Conservation (phyloP, 1,140 invertebrate genomes). For the Sitodiplosis mosellana region DNA sequence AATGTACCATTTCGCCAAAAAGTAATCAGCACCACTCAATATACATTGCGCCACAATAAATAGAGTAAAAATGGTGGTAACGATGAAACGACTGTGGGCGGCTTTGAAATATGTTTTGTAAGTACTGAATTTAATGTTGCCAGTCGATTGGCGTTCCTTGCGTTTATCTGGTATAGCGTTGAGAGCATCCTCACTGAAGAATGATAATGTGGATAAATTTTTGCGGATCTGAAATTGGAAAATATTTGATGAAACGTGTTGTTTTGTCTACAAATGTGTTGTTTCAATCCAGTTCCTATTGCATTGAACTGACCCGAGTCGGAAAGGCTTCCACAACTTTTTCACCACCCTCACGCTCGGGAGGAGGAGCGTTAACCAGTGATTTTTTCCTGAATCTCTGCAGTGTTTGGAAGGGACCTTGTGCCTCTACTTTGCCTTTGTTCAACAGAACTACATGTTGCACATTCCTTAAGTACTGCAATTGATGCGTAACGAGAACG, state of each 20-base stretch:
- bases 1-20: slow-evolving; percentile 50
- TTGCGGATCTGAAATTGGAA: background rate
- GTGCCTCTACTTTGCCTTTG: slow-evolving; percentile 27
- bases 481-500: slow-evolving; percentile 71
- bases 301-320: background rate
- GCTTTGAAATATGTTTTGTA: slow-evolving; percentile 50
- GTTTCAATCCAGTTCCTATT: background rate
- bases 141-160: slow-evolving; percentile 24
- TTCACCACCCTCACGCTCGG: slow-evolving; percentile 8
- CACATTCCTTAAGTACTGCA: slow-evolving; percentile 62
- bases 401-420: slow-evolving; percentile 17
- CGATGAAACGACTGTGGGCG: slow-evolving; percentile 37
- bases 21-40: slow-evolving; percentile 55
- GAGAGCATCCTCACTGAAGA: background rate
- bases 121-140: slow-evolving; percentile 28
- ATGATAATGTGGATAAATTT: background rate
- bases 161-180: slow-evolving; percentile 15
- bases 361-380: background rate
- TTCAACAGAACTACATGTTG: slow-evolving; percentile 44
- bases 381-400: slow-evolving; percentile 18
- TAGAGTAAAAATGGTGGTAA: slow-evolving; percentile 35
- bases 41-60: slow-evolving; percentile 45
- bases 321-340: slow-evolving; percentile 11
- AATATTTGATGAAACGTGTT: background rate
- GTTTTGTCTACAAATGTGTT: background rate